A percentile compares a stretch with the other conserved stretches of the same genome.
Conservation (phyloP, 1,140 invertebrate genomes). For the Papilio aristodemus region DNA sequence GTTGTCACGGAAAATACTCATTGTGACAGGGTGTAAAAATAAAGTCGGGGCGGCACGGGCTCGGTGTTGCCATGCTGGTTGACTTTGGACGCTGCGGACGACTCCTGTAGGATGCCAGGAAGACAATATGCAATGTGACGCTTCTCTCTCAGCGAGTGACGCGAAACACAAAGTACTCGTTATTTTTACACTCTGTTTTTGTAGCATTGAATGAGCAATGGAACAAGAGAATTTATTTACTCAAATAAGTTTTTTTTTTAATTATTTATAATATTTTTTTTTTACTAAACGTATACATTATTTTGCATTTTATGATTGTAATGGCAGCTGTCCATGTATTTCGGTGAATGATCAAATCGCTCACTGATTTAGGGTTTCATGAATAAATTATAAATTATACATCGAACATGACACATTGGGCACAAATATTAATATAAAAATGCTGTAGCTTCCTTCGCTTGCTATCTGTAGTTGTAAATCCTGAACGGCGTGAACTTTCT, state of each 20-base stretch:
- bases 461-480: conserved; percentile 59
- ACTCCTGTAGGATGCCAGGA: conserved; percentile 33
- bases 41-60: conserved; percentile 41
- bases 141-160: conserved; percentile 34
- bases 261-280: conserved; percentile 72
- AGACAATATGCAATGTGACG: neutral
- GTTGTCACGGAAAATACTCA: conserved; percentile 78
- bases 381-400: conserved; percentile 73
- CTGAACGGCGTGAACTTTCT: conserved; percentile 54
- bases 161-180: conserved; percentile 35
- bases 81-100: conserved; percentile 28
- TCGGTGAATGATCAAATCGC: conserved; percentile 66
- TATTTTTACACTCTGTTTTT: conserved; percentile 75
- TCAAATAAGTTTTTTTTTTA: conserved; percentile 75
- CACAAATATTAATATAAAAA: conserved; percentile 71
- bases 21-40: conserved; percentile 74
- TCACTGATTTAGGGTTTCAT: conserved; percentile 72
- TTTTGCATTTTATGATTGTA: conserved; percentile 78
- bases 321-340: conserved; percentile 74
- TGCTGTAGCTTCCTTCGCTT: conserved; percentile 67
- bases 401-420: conserved; percentile 80
- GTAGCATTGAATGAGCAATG: conserved; percentile 77
- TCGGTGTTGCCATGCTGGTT: neutral
- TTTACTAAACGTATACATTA: conserved; percentile 74
- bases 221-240: conserved; percentile 81